Conservation (phyloP, 2,888 invertebrate species). For the Brenthis daphne region DNA sequence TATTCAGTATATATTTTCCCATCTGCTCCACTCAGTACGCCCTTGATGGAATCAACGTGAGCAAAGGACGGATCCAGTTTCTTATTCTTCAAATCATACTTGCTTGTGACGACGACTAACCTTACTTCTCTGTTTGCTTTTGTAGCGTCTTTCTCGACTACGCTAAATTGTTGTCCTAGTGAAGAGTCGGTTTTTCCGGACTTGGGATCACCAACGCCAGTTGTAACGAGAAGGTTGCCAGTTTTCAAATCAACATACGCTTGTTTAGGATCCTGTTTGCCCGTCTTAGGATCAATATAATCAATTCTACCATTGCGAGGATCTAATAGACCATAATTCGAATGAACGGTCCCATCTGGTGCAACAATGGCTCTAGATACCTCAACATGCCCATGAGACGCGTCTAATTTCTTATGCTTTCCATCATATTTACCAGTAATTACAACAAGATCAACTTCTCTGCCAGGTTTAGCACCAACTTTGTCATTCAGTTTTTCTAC, state of each 20-base stretch:
- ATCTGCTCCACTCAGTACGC: conserved; percentile 80
- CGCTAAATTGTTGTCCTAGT: conserved; percentile 85
- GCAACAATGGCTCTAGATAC: conserved; percentile 84
- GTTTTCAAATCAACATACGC: conserved; percentile 88
- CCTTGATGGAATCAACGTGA: conserved; percentile 74
- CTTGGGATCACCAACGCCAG: conserved; percentile 84
- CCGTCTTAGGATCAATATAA: conserved; percentile 83
- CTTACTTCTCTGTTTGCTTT: conserved; percentile 84
- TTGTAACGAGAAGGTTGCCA: conserved; percentile 84
- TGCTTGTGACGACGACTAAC: conserved; percentile 83
- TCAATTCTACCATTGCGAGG: conserved; percentile 84
- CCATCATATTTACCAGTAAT: conserved; percentile 84
- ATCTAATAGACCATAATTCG: conserved; percentile 86
- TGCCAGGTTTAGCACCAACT: conserved; percentile 72
- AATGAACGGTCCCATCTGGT: conserved; percentile 79
- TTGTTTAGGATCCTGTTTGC: conserved; percentile 84
- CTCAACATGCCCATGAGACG: conserved; percentile 72
- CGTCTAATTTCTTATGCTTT: conserved; percentile 77
- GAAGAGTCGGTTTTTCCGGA: conserved; percentile 85
- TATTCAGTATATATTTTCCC: conserved; percentile 84
- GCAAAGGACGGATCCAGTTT: conserved; percentile 79
- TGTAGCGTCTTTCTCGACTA: conserved; percentile 85
- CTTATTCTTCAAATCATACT: conserved; percentile 80
- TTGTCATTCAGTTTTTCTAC: conserved; percentile 83
- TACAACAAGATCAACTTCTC: conserved; percentile 82